Percentiles rank a stretch among this genome's conserved stretches.
Evolutionary conservation across 2,797 vertebrate genomes (phyloP).

Genomic region (Glyptemys insculpta): DNA sequence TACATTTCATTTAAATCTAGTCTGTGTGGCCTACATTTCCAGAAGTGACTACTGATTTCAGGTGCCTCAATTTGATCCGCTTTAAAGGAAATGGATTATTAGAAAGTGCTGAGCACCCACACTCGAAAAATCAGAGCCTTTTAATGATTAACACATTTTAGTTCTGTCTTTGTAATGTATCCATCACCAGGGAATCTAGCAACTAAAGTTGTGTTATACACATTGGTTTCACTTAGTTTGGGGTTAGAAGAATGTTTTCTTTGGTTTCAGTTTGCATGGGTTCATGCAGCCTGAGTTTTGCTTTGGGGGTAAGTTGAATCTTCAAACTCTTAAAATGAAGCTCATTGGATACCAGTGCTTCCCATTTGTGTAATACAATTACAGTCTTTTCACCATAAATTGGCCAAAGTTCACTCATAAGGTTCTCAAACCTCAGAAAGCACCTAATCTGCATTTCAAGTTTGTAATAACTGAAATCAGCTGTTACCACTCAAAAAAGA

Average conservation of each 20-base stretch:
- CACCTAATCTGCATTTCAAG: neutral
- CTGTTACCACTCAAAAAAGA: neutral
- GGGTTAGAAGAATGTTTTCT: neutral
- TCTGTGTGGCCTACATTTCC: neutral
- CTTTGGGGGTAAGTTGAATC: neutral
- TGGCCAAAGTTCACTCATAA: neutral
- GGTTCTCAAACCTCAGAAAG: neutral
- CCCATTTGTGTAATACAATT: neutral
- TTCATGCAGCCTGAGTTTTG: neutral
- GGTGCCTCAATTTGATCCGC: neutral
- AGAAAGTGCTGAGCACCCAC: neutral
- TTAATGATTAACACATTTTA: neutral
- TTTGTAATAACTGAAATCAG: neutral
- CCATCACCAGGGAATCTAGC: neutral
- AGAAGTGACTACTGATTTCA: neutral
- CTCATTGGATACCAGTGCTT: neutral
- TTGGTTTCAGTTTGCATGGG: neutral
- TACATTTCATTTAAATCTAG: neutral
- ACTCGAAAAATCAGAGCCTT: neutral
- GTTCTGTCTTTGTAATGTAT: neutral
- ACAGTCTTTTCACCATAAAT: neutral
- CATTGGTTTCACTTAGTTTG: neutral
- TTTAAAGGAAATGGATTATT: neutral
- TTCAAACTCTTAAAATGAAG: neutral
- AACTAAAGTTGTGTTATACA: neutral